Evolutionary conservation across 2,797 vertebrate genomes (phyloP), one percentile per base, ranked within the genome.

Genomic region (Neostethus bicornis): DNA sequence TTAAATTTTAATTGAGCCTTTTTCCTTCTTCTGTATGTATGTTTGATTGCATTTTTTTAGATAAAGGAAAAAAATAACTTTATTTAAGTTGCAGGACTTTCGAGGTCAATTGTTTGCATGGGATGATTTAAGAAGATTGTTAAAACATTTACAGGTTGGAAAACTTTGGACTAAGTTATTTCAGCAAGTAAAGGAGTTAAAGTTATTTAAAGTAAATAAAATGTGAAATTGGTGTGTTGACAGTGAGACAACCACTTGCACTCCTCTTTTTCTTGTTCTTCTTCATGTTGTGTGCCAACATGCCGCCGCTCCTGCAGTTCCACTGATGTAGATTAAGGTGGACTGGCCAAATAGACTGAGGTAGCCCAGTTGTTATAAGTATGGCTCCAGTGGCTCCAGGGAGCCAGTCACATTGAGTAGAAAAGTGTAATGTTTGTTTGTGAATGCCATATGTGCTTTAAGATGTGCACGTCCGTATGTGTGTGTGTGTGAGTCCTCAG

Each of bases 301-400:
- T 75, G 68, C 66, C 52, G 32, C 52, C 70, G 70, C 74, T 80
- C 41, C 62, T 38, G 61, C 35, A 37, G 61, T 70, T 61, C 38
- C 0, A 24, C 45, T 86, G 85, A 83, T 75, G 73, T 21, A 80
- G 62, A 87, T 84, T 81, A 45, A 80, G 61, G 55, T 67, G 60
- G 73, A 84, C 66, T 76, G 53, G 62, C 62, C 70, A 82, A 86
- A 87, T 66, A 82, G 70, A 77, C 66, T 66, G 38, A 69, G 70
- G 70, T 53, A 66, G 77, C 62, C 65, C 65, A 65, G 79, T 88
- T 86, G 80, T 84, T 85, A 73, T 75, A 70, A 61, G 77, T 39
- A 42, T 29, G 74, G 66, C 81, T 84, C 62, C 67, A 26, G 34
- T 8, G 47, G 44, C 70, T 79, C 51, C 37, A 44, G 57, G 68